A percentile compares a stretch with the other conserved stretches of the same genome.
phyloP scores from a whole-genome alignment of 1,140 invertebrate genomes.

The Pseudomyrmex dendroicus region DNA sequence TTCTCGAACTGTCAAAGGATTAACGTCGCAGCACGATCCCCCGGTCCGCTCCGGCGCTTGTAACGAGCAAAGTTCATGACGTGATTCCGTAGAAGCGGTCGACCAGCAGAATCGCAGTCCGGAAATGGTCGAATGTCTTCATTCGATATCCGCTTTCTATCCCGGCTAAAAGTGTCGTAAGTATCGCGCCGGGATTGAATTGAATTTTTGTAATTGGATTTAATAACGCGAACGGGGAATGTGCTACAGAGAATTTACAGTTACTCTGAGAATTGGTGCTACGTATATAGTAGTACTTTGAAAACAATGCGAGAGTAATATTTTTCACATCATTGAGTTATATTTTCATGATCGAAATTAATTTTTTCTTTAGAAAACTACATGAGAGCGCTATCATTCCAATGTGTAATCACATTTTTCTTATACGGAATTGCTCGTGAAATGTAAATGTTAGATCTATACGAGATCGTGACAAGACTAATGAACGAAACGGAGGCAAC shows the following conservation, averaged over 20 bases:
- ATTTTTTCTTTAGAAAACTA: too few relatives aligned
- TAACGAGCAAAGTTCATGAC: conserved; percentile 57
- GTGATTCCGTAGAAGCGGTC: conserved; percentile 37
- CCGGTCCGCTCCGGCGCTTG: conserved; percentile 32
- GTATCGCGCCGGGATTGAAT: conserved; percentile 19
- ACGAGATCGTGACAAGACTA: neutral
- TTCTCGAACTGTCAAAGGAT: conserved; percentile 75
- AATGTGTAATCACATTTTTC: neutral
- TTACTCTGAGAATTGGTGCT: neutral
- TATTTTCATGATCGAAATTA: too few relatives aligned
- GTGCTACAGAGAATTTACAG: neutral
- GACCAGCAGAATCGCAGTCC: conserved; percentile 48
- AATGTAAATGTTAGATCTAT: too few relatives aligned
- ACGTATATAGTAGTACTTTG: neutral
- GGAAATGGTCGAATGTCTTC: conserved; percentile 49
- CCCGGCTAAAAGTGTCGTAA: conserved; percentile 19
- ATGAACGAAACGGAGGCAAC: neutral
- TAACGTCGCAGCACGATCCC: conserved; percentile 62
- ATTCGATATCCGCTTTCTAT: conserved; percentile 42
- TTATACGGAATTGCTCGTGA: neutral
- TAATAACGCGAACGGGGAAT: conserved; percentile 13
- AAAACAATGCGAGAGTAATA: conserved; percentile 5
- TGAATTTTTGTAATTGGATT: conserved; percentile 42
- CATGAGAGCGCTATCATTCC: neutral
- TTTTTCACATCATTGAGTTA: neutral